Percentiles rank a stretch among this genome's conserved stretches.
phyloP scores from a whole-genome alignment of 2,113 vertebrate species.

The Phrynosoma platyrhinos region DNA sequence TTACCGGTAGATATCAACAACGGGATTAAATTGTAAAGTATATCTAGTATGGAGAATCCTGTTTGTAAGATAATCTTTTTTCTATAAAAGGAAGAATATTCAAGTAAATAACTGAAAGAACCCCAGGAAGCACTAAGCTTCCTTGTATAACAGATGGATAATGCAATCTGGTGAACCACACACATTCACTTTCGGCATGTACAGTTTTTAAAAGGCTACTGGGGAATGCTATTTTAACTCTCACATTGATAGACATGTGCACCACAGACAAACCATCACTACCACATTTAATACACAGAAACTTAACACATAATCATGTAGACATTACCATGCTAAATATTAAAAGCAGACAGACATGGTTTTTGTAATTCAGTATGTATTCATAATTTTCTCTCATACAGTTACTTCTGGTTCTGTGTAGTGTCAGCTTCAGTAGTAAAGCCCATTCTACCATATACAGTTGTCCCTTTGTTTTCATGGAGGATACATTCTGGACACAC shows the following conservation, averaged over 20 bases:
- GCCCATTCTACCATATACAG: neutral
- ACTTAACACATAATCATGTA: constrained; percentile 11
- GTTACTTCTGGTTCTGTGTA: neutral
- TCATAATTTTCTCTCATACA: neutral
- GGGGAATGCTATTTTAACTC: constrained; percentile 29
- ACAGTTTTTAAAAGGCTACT: constrained; percentile 37
- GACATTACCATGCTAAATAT: rapidly evolving
- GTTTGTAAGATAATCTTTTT: constrained; percentile 73
- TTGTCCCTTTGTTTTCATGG: no score
- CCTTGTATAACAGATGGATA: constrained; percentile 66
- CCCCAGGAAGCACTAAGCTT: constrained; percentile 63
- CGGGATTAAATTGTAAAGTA: constrained; percentile 71
- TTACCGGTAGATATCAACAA: constrained; percentile 67
- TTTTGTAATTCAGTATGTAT: neutral
- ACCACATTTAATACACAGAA: constrained; percentile 37
- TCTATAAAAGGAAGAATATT: constrained; percentile 72
- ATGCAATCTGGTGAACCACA: constrained; percentile 57
- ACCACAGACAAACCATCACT: neutral
- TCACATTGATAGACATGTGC: neutral
- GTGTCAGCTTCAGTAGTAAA: neutral
- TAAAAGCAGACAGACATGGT: neutral
- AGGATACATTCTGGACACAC: no score
- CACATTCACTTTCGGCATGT: constrained; percentile 42
- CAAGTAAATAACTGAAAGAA: constrained; percentile 76
- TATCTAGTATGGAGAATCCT: constrained; percentile 66